Evolutionary conservation across 2,888 invertebrate species (phyloP).

Genomic region (Phymatocera aterrima): DNA sequence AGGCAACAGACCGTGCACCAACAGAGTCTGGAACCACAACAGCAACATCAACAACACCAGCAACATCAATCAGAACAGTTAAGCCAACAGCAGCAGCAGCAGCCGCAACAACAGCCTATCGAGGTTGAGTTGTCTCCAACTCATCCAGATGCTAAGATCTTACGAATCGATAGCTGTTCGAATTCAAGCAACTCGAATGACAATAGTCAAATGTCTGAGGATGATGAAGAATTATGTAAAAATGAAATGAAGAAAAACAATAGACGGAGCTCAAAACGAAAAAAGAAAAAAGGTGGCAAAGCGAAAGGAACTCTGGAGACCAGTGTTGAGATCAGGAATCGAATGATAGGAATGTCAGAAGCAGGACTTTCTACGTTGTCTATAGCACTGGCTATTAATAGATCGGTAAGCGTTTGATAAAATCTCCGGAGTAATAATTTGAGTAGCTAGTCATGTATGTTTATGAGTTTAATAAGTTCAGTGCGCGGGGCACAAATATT

Average conservation of each 20-base stretch:
- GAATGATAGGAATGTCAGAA: constrained; percentile 73
- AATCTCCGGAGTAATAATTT: background rate
- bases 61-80: constrained; percentile 45
- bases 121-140: constrained; percentile 7
- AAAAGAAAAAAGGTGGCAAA: constrained; percentile 71
- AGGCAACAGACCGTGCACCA: constrained; percentile 53
- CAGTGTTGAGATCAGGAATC: constrained; percentile 71
- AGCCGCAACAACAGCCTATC: constrained; percentile 3
- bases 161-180: constrained; percentile 57
- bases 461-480: no score
- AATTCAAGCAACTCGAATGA: constrained; percentile 62
- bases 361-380: constrained; percentile 72
- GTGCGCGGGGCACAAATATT: no score
- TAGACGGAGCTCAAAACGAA: constrained; percentile 46
- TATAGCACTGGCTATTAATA: constrained; percentile 71
- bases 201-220: constrained; percentile 59
- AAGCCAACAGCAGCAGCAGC: constrained; percentile 21
- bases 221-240: constrained; percentile 53
- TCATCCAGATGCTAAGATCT: constrained; percentile 34
- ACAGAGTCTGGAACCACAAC: constrained; percentile 58
- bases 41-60: constrained; percentile 49
- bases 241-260: constrained; percentile 28
- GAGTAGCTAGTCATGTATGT: background rate
- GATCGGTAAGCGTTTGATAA: constrained; percentile 64
- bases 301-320: constrained; percentile 72